A percentile compares a stretch with the other conserved stretches of the same genome.
These are phyloP conservation scores for Condylura cristata DNA, from an alignment of 2,113 vertebrate species.

Conservation along the genomic window DNA sequence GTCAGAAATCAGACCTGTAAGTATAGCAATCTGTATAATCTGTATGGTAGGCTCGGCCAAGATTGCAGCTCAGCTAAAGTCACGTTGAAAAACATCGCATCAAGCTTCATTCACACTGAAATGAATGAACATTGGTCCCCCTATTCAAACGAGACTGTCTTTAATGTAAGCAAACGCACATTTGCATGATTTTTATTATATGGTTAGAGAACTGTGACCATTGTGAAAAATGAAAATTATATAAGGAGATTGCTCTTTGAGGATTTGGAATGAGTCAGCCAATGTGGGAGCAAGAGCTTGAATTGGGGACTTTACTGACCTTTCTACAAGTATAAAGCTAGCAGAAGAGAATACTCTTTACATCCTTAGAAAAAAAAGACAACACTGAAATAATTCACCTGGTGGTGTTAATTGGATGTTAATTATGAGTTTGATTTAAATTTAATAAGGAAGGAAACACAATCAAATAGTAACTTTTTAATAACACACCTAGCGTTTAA, in stretches of 20 bases:
- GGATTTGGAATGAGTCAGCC: slow-evolving; percentile 66
- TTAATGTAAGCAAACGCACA: slow-evolving; percentile 60
- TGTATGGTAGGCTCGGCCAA: slow-evolving; percentile 33
- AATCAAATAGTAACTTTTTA: slow-evolving; percentile 58
- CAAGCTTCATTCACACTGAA: slow-evolving; percentile 66
- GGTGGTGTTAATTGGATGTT: slow-evolving; percentile 71
- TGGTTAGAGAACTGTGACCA: slow-evolving; percentile 66
- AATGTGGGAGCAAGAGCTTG: slow-evolving; percentile 5
- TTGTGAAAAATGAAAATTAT: slow-evolving; percentile 51
- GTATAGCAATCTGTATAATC: slow-evolving; percentile 57
- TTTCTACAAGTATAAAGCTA: slow-evolving; percentile 57
- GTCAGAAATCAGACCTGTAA: slow-evolving; percentile 69
- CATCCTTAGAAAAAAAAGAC: slow-evolving; percentile 71
- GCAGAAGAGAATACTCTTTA: slow-evolving; percentile 66
- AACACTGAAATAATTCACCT: slow-evolving; percentile 63
- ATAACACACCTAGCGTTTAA: neutral
- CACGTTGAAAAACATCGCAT: slow-evolving; percentile 59
- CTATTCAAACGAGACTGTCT: slow-evolving; percentile 74
- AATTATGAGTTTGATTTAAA: slow-evolving; percentile 80
- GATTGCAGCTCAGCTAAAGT: slow-evolving; percentile 50
- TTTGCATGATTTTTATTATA: slow-evolving; percentile 79
- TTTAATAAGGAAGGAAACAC: slow-evolving; percentile 73
- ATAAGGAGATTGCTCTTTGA: slow-evolving; percentile 40
- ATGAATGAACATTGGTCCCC: slow-evolving; percentile 64
- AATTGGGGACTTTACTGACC: slow-evolving; percentile 42